Evolutionary conservation across 2,888 invertebrate genomes (phyloP), one percentile per base, ranked within the genome.

Genomic region (Geotrupes spiniger): DNA sequence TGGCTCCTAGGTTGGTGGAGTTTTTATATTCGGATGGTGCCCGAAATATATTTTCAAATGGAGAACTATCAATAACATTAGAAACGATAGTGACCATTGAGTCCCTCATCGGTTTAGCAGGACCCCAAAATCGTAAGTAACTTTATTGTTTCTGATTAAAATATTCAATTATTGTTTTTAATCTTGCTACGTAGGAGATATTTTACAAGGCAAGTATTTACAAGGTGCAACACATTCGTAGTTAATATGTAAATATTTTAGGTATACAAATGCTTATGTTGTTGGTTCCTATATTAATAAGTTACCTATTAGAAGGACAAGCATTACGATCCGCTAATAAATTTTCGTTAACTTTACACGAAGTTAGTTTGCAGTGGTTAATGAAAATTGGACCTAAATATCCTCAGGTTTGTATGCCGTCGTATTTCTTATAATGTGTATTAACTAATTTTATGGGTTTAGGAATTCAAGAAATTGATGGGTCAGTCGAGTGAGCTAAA

Each of bases 401-500:
- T 76, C 93, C 94, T 12, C 87, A 91, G 79, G 87, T 87, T 21
- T n/a, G n/a, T n/a, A n/a, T n/a, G n/a, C n/a, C n/a, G n/a, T n/a
- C n/a, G n/a, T 11, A 8, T 4, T 6, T 29, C 11, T n/a, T 29
- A 6, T 16, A 15, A 3, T 25, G n/a, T 11, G 9, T 36, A 17
- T 15, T 47, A 17, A 16, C 14, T 43, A 10, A 10, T 10, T 8
- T 36, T 36, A n/a, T 15, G 5, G 31, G 71, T 70, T 2, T 66
- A 88, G 83, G 93, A 96, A 71, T 96, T 97, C 73, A 92, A 93
- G 66, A 81, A 84, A 9, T 80, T 97, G 62, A 92, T 97, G 89
- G 82, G 85, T 15, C 88, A 89, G 62, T 87, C 89, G 0, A 77
- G 83, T 0, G 88, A 91, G 46, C 75, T 96, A 46, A 85, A 92